phyloP scores from a whole-genome alignment of 1,140 invertebrate genomes.

The Colletes gigas region DNA sequence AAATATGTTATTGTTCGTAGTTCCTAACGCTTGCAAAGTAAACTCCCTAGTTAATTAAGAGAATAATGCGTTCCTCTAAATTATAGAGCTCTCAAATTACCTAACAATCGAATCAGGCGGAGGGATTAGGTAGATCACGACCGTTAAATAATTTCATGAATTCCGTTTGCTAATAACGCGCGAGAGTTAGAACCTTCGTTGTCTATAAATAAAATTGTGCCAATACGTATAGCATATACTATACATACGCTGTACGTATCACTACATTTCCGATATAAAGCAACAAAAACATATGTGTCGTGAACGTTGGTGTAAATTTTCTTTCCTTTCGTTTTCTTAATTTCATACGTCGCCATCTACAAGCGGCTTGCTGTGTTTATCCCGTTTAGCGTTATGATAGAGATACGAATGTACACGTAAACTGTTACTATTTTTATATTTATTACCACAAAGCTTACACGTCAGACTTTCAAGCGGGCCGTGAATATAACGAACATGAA shows the following conservation, averaged over 20 bases:
- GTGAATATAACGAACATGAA: conserved; percentile 79
- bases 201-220: conserved; percentile 17
- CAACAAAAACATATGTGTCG: neutral
- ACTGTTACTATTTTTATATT: conserved; percentile 81
- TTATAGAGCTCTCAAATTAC: neutral
- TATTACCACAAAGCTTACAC: conserved; percentile 80
- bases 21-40: neutral
- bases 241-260: neutral
- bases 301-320: neutral
- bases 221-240: conserved; percentile 2
- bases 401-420: conserved; percentile 81
- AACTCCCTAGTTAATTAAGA: conserved; percentile 1
- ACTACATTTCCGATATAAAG: conserved; percentile 8
- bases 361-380: conserved; percentile 73
- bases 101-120: neutral
- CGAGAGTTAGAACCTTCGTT: neutral
- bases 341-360: conserved; percentile 64
- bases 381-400: conserved; percentile 79
- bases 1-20: conserved; percentile 24
- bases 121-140: neutral
- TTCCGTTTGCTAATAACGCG: neutral
- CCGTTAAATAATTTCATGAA: conserved; percentile 18
- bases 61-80: conserved; percentile 7
- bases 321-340: neutral
- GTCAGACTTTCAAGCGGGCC: conserved; percentile 79